Evolutionary conservation across 53 echinoderm and acorn worm species (phyloP), one percentile per base, ranked within the genome.

Genomic region (Stichopus horrens): DNA sequence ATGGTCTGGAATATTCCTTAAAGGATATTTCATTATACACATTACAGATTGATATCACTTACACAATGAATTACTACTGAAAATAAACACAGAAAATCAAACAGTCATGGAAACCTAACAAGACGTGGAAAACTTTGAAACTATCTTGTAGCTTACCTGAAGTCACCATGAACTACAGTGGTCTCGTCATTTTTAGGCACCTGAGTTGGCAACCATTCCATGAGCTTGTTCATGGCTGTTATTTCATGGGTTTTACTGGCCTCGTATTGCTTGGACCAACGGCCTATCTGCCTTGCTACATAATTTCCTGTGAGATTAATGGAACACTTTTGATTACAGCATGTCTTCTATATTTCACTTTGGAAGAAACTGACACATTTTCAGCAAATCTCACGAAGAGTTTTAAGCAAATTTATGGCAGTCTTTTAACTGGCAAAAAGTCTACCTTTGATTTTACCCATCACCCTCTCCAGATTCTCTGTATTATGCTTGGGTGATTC

Each of bases 101-200:
- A 37, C 37, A 37, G 37, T 37, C 37, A 37, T 37, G 37, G 37
- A 37, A 37, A 37, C 0, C 37, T 37, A 1, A 37, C 37, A 37
- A 37, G 37, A 1, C 2, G 37, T 37, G 37, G 37, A 37, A 37
- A 37, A 37, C 37, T 37, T 37, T 37, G 37, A 37, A 37, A 37
- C 37, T 2, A 37, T 37, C 37, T 37, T 37, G 37, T 2, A 37
- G 37, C 37, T 37, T 71, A 97, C 98, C 98, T 95, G 93, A 97
- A 97, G 57, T 97, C 98, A 5, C 98, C 98, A 92, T 97, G 98
- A 52, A 97, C 98, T 9, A 97, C 95, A 4, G 94, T 95, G 10
- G 95, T 92, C 60, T 93, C 90, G 82, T 95, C 98, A 53, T 55
- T 86, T 53, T 90, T 22, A n/a, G 98, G 95, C 57, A 88, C 85